A percentile compares a stretch with the other conserved stretches of the same genome.
phyloP scores from a whole-genome alignment of 2,888 invertebrate species.

The Bombylius discolor region DNA sequence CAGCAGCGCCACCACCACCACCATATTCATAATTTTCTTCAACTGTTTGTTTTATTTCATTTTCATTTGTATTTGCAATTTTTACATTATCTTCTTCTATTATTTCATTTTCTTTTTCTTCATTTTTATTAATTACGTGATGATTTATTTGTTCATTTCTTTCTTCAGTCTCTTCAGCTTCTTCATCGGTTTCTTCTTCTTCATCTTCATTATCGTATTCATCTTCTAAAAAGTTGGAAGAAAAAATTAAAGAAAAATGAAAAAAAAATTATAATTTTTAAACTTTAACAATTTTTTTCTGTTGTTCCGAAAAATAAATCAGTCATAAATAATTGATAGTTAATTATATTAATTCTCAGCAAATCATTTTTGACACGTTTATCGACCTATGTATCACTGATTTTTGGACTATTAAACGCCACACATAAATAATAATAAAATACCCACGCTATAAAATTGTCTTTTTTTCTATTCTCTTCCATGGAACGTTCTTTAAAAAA shows the following conservation, averaged over 20 bases:
- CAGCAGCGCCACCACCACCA: slow-evolving; percentile 13
- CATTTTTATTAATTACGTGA: neutral
- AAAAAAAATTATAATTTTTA: too few relatives aligned
- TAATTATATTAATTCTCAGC: too few relatives aligned
- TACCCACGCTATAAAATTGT: too few relatives aligned
- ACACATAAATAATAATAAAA: too few relatives aligned
- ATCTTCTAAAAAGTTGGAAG: neutral
- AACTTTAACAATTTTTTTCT: too few relatives aligned
- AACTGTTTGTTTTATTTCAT: neutral
- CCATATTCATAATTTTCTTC: slow-evolving; percentile 20
- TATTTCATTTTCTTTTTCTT: neutral
- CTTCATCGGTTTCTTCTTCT: neutral
- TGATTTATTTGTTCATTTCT: slow-evolving; percentile 2
- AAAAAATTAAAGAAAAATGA: neutral
- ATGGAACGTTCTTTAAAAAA: too few relatives aligned
- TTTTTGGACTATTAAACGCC: too few relatives aligned
- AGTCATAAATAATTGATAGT: too few relatives aligned
- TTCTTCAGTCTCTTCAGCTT: slow-evolving; percentile 1
- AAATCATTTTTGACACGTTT: too few relatives aligned
- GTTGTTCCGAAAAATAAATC: too few relatives aligned
- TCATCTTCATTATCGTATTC: slow-evolving; percentile 4
- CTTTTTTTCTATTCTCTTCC: too few relatives aligned
- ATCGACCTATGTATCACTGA: too few relatives aligned
- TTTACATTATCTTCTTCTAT: neutral
- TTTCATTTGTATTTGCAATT: neutral